Base-by-base conservation (phyloP, 2,888 invertebrate species). In the Drosophila mercatorum region DNA sequence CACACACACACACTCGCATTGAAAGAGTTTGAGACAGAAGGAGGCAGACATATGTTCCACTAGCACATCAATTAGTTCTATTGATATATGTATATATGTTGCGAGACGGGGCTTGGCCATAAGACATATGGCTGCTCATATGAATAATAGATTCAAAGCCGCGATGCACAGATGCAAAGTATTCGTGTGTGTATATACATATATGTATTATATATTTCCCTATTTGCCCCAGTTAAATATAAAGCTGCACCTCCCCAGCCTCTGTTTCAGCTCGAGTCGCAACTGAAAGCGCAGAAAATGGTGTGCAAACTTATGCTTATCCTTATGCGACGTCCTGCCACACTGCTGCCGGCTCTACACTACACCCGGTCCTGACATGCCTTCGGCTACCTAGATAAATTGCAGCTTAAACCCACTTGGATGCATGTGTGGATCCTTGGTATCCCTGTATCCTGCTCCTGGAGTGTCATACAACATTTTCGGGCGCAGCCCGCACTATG, bases 371-470 rank as follows among this genome's bases (percentile, higher is more conserved):
- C 34, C 56, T 8, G 44, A 26, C 40, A 22, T 22, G 59, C 59
- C 59, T 41, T 6, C 14, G 63, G 58, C 64, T 76, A 49, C 41
- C 74, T 78, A 89, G 84, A 85, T 85, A 85, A 85, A 85, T 85
- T 85, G 88, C 89, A 87, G 87, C 75, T 87, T 81, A 85, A 85
- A 75, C 88, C 89, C 67, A 87, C 82, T 85, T 87, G 80, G 80
- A 71, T 80, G 82, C 89, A 89, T 89, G 89, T 84, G 89, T 70
- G 73, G 73, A 70, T 73, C 58, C 70, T 61, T 53, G 60, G 58
- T 36, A 72, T 44, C 58, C 40, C 49, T 56, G 52, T 36, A 61
- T 59, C 36, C 66, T 68, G 57, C 68, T 46, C 67, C 74, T 76
- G 64, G 68, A 77, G 62, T 78, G 70, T 72, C 70, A 65, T 72